Base-by-base conservation (phyloP, 2,113 vertebrate genomes). In the Microtus pennsylvanicus region DNA sequence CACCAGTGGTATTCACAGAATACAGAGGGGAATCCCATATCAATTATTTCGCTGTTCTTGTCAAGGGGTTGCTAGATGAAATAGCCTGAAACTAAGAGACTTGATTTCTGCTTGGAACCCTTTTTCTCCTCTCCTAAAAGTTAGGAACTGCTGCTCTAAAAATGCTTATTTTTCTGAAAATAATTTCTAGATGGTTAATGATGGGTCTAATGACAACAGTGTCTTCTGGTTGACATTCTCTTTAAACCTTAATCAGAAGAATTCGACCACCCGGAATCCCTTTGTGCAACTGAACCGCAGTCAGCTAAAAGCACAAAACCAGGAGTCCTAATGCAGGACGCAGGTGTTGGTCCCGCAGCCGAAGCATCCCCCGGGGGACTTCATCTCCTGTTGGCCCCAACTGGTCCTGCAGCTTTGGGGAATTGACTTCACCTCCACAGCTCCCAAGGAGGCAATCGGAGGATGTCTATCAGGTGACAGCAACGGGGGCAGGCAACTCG, bases 341-440 rank as follows among this genome's bases (percentile, higher is more conserved):
- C 19, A 17, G 47, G 33, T n/a, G 67, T 50, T n/a, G 19, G 13
- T 50, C 45, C 45, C 12, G 21, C 30, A 87, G 63, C 63, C 16
- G 2, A 6, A 58, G 47, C 21, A 65, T 45, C 14, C 9, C 45
- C 19, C 5, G 7, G 81, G 45, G 33, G 13, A 55, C 26, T 47
- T 28, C 13, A 74, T 9, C 17, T 63, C 38, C 63, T 22, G 30
- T 1, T 0, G 19, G 14, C 1, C 7, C 67, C 1, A 8, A 30
- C 12, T 7, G 14, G 45, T 0, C n/a, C 19, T 9, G 30, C 38
- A 5, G 42, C 87, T 21, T 3, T 0, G 17, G 22, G 7, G 7
- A 65, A n/a, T 47, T 35, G 35, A 13, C 4, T 70, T 50, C 85
- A 35, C 65, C 65, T 70, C 67, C 21, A 33, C 67, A n/a, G 45